phyloP scores from a whole-genome alignment of 2,888 invertebrate species.

The Steinernema scapterisci region DNA sequence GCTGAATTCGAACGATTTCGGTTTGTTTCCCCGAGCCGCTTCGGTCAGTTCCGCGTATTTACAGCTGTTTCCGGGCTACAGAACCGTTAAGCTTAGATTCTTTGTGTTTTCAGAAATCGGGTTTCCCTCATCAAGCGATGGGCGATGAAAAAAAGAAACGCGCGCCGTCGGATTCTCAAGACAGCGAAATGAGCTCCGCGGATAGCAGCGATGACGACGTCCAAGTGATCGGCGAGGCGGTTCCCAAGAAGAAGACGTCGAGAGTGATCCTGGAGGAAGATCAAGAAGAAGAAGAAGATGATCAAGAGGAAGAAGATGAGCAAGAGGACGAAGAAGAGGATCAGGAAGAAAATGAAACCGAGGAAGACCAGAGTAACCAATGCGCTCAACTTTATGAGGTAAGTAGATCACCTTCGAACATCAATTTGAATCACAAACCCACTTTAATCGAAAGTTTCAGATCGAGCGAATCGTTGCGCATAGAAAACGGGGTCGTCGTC shows the following conservation, averaged over 20 bases:
- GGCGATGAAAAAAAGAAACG: background rate
- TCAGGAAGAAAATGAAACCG: background rate
- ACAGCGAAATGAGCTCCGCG: background rate
- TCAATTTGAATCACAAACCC: too few relatives aligned
- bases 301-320: conserved; percentile 70
- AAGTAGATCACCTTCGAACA: background rate
- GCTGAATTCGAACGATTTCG: too few relatives aligned
- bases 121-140: background rate
- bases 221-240: background rate
- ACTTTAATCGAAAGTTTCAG: background rate
- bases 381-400: background rate
- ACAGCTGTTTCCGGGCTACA: too few relatives aligned
- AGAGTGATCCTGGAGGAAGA: conserved; percentile 2
- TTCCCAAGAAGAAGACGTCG: background rate
- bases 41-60: too few relatives aligned
- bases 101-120: too few relatives aligned
- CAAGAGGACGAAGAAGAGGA: background rate
- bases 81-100: too few relatives aligned
- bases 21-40: too few relatives aligned
- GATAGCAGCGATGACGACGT: background rate
- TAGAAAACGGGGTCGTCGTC: background rate
- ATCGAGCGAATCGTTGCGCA: conserved; percentile 1
- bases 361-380: background rate
- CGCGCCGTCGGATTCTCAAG: background rate
- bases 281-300: conserved; percentile 28